A percentile compares a stretch with the other conserved stretches of the same genome.
phyloP scores from a whole-genome alignment of 2,113 vertebrate genomes.

The Azemiops feae region DNA sequence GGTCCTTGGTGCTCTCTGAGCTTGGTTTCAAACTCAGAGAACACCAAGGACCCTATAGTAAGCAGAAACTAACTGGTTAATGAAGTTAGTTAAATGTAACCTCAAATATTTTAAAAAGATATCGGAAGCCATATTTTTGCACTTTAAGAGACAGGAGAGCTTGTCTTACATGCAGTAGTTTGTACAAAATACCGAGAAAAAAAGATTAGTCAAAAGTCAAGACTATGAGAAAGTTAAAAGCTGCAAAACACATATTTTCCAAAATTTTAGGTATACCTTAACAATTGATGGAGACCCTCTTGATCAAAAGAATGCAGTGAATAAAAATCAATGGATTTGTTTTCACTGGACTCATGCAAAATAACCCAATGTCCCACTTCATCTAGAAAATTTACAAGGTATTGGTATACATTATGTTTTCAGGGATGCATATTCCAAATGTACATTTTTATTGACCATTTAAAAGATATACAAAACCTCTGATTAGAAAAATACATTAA shows the following conservation, averaged over 20 bases:
- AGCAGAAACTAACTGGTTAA: too few species aligned
- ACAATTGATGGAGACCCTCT: background rate
- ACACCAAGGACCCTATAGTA: too few species aligned
- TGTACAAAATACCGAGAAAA: background rate
- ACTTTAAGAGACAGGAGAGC: background rate
- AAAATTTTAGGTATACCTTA: background rate
- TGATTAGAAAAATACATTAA: background rate
- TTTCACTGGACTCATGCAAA: background rate
- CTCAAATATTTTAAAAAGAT: background rate
- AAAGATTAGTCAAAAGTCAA: too few species aligned
- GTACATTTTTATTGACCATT: too few species aligned
- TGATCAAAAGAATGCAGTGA: background rate
- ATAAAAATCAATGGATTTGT: background rate
- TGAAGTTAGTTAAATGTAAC: too few species aligned
- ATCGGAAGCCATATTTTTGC: background rate
- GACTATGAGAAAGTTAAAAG: background rate
- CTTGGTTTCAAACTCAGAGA: too few species aligned
- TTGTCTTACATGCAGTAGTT: too few species aligned
- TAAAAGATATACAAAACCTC: background rate
- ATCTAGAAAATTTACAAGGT: background rate
- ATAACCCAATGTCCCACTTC: background rate
- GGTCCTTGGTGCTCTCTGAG: too few species aligned
- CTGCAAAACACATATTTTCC: background rate
- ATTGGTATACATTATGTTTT: background rate
- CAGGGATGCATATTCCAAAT: background rate